Conservation (phyloP, 2,113 vertebrate genomes). For the Fukomys damarensis region DNA sequence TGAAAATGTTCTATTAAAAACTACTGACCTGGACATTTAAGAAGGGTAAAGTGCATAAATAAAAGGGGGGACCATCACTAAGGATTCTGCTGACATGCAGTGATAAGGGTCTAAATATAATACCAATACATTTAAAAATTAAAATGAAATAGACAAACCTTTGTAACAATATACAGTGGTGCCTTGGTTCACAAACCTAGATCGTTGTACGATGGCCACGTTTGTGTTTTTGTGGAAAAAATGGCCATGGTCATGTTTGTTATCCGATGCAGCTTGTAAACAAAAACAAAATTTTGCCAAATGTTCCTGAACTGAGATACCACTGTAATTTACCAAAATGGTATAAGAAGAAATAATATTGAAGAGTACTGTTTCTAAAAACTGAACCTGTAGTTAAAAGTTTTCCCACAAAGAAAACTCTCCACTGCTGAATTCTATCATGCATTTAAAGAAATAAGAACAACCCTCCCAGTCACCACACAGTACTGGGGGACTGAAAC, state of each 20-base stretch:
- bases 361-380: neutral
- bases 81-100: neutral
- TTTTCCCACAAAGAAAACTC: constrained; percentile 40
- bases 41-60: neutral
- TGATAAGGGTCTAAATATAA: neutral
- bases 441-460: neutral
- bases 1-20: neutral
- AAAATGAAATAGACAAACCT: neutral
- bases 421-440: constrained; percentile 7
- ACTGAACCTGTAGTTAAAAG: neutral
- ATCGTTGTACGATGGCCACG: neutral
- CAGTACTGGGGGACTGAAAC: neutral
- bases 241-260: neutral
- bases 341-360: neutral
- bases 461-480: neutral
- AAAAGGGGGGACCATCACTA: neutral
- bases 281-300: neutral
- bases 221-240: neutral
- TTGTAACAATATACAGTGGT: neutral
- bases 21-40: neutral
- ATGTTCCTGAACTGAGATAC: neutral
- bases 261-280: neutral
- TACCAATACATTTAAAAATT: constrained; percentile 1
- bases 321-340: neutral
- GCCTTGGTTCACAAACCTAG: neutral